A percentile compares a stretch with the other conserved stretches of the same genome.
Conservation (phyloP, 2,888 invertebrate species). For the Nymphalis c-album region DNA sequence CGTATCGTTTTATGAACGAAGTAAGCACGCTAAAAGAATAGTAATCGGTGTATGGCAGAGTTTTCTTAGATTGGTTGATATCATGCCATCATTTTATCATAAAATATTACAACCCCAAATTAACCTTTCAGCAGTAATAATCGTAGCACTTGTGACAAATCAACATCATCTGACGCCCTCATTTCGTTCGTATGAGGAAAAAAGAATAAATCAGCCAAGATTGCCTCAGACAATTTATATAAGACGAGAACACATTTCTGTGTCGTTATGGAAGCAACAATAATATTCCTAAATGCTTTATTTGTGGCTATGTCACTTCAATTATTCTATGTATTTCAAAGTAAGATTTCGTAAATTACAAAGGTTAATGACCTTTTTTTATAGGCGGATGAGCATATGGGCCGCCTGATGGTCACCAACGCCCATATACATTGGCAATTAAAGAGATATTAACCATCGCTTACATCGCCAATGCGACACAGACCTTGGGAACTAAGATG, state of each 20-base stretch:
- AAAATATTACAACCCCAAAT: not conserved
- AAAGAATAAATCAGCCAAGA: slow-evolving; percentile 7
- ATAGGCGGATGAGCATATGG: too few species aligned
- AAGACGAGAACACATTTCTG: slow-evolving; percentile 8
- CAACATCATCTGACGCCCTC: slow-evolving; percentile 5
- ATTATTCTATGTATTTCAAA: too few species aligned
- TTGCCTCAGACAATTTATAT: slow-evolving; percentile 4
- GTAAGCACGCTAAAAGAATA: too few species aligned
- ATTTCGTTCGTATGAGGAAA: not conserved
- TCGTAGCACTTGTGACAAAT: slow-evolving; percentile 3
- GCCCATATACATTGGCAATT: too few species aligned
- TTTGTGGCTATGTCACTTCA: not conserved
- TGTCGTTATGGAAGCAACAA: not conserved
- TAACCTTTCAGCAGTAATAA: slow-evolving; percentile 5
- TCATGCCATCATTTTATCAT: not conserved
- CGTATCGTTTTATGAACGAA: too few species aligned
- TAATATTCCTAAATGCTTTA: not conserved
- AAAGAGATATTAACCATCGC: too few species aligned
- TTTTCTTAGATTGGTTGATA: not conserved
- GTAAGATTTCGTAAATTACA: too few species aligned
- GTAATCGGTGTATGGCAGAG: too few species aligned
- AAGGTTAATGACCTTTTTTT: too few species aligned
- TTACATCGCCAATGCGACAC: too few species aligned
- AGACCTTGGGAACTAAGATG: too few species aligned
- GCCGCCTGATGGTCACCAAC: too few species aligned